These are phyloP conservation scores for Heteractis magnifica DNA, from an alignment of 92 coral and sea anemone species.

Conservation along the genomic window DNA sequence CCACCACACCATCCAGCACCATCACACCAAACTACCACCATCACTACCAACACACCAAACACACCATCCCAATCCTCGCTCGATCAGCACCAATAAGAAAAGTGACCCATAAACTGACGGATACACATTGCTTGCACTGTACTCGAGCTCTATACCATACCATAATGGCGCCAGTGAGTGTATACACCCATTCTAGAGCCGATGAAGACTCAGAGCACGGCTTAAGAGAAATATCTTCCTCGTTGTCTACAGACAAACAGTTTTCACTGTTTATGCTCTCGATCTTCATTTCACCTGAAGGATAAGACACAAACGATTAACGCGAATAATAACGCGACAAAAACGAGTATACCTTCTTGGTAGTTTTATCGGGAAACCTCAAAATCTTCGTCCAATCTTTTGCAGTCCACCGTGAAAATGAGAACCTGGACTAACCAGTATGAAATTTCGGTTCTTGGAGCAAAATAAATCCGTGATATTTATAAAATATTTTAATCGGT, in stretches of 20 bases:
- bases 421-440: too few relatives aligned
- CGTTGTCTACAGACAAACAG: constrained; percentile 21
- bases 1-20: not conserved
- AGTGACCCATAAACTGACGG: not conserved
- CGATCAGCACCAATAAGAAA: not conserved
- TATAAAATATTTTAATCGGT: too few relatives aligned
- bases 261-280: constrained; percentile 8
- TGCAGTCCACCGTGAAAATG: too few relatives aligned
- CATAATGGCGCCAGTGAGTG: constrained; percentile 62
- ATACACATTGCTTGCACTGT: not conserved
- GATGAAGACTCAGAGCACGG: constrained; percentile 23
- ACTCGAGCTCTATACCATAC: constrained; percentile 12
- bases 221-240: not conserved
- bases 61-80: not conserved
- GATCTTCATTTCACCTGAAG: constrained; percentile 35
- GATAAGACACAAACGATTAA: not conserved
- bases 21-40: not conserved
- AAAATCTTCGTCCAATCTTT: too few relatives aligned
- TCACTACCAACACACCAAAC: not conserved
- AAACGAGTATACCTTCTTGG: not conserved
- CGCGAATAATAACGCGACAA: too few relatives aligned
- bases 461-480: too few relatives aligned
- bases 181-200: constrained; percentile 44
- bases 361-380: too few relatives aligned
- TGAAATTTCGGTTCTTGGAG: too few relatives aligned